A percentile compares a stretch with the other conserved stretches of the same genome.
These are phyloP conservation scores for Catocala nupta DNA, from an alignment of 2,888 invertebrate species.

Conservation along the genomic window DNA sequence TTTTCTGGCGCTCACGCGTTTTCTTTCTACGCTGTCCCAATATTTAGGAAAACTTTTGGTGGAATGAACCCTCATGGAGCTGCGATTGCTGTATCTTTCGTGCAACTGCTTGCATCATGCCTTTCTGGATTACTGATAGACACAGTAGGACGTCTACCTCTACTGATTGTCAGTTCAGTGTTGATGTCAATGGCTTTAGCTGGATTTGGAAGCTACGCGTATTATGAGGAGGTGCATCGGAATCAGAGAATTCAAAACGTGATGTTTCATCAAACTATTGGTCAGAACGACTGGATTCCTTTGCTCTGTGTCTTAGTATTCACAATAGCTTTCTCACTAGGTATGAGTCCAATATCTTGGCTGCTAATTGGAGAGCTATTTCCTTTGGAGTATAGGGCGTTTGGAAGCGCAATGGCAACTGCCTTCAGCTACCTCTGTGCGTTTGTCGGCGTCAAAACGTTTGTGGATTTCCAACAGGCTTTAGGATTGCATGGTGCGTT, in stretches of 20 bases:
- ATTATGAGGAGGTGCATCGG: constrained; percentile 91
- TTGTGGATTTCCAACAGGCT: constrained; percentile 92
- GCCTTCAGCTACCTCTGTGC: constrained; percentile 95
- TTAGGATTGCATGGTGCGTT: constrained; percentile 94
- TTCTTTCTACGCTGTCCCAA: constrained; percentile 94
- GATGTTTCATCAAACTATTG: constrained; percentile 83
- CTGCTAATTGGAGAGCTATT: constrained; percentile 94
- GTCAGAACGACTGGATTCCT: constrained; percentile 94
- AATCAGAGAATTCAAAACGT: constrained; percentile 84
- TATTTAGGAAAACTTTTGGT: constrained; percentile 94
- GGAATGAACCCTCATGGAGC: constrained; percentile 94
- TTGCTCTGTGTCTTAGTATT: constrained; percentile 93
- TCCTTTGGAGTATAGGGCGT: constrained; percentile 93
- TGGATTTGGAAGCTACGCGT: constrained; percentile 94
- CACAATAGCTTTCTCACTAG: constrained; percentile 94
- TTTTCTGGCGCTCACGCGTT: constrained; percentile 94
- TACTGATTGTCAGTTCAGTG: constrained; percentile 94
- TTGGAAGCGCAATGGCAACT: constrained; percentile 95
- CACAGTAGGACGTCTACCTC: constrained; percentile 93
- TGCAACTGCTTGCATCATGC: constrained; percentile 94
- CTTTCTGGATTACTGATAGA: constrained; percentile 94
- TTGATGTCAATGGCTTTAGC: constrained; percentile 95
- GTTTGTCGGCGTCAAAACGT: constrained; percentile 95
- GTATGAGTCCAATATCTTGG: constrained; percentile 96
- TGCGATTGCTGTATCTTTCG: constrained; percentile 94